Evolutionary conservation across 2,113 vertebrate genomes (phyloP).

Genomic region (Copsychus sechellarum): DNA sequence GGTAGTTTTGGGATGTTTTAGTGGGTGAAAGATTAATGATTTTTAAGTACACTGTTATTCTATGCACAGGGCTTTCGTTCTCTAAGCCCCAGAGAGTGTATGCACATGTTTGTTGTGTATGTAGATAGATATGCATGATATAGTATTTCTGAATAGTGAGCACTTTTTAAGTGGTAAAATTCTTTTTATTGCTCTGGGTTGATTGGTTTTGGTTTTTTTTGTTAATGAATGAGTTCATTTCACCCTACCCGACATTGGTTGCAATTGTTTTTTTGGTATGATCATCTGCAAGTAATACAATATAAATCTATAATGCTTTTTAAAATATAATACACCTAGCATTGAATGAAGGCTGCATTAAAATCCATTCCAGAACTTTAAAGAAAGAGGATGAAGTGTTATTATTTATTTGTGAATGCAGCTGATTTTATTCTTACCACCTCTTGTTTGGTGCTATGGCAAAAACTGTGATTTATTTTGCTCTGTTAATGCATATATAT

Average conservation of each 20-base stretch:
- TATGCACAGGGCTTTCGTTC: neutral
- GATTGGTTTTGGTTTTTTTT: neutral
- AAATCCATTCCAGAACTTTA: neutral
- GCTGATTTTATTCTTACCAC: neutral
- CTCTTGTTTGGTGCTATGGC: neutral
- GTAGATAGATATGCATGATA: neutral
- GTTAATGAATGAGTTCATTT: neutral
- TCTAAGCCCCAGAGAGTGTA: neutral
- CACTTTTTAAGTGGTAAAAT: neutral
- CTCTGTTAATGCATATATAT: neutral
- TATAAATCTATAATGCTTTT: neutral
- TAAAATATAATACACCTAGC: neutral
- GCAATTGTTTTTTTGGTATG: neutral
- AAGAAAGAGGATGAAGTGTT: neutral
- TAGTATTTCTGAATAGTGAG: neutral
- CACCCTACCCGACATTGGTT: neutral
- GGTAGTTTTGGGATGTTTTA: neutral
- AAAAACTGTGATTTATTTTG: conserved; percentile 14
- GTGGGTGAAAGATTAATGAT: neutral
- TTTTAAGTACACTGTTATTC: neutral
- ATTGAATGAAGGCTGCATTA: neutral
- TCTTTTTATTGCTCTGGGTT: neutral
- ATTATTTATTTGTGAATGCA: neutral
- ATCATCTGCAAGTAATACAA: neutral
- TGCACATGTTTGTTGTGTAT: neutral